A percentile compares a stretch with the other conserved stretches of the same genome.
Conservation (phyloP, 2,113 vertebrate genomes). For the Chlorodrepanis virens region DNA sequence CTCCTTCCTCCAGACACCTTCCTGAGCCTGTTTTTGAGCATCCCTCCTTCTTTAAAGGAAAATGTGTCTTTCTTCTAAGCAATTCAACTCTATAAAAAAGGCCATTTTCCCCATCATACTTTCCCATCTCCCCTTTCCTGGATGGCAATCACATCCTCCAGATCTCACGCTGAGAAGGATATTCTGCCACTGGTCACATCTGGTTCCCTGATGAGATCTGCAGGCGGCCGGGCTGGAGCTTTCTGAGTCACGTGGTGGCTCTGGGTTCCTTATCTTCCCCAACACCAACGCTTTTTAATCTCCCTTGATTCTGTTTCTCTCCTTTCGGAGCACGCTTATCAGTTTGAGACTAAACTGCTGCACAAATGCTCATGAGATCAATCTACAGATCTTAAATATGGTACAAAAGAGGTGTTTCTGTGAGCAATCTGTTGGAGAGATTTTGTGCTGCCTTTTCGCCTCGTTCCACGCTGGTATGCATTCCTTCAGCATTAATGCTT, state of each 20-base stretch:
- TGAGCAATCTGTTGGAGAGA: constrained; percentile 39
- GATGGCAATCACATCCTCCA: constrained; percentile 36
- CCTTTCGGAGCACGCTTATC: not conserved
- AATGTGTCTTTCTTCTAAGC: not conserved
- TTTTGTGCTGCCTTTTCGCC: constrained; percentile 22
- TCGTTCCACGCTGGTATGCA: constrained; percentile 57
- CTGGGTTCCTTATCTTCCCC: constrained; percentile 25
- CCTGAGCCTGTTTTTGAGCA: constrained; percentile 3
- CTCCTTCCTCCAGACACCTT: constrained; percentile 15
- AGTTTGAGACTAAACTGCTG: constrained; percentile 1
- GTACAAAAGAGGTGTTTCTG: constrained; percentile 41
- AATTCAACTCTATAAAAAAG: constrained; percentile 8
- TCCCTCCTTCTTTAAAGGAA: constrained; percentile 24
- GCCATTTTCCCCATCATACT: constrained; percentile 56
- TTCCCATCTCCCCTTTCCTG: constrained; percentile 62
- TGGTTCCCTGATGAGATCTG: constrained; percentile 63
- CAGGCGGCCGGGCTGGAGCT: constrained; percentile 48
- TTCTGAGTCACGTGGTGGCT: not conserved
- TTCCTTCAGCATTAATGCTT: constrained; percentile 72
- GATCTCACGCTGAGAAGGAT: not conserved
- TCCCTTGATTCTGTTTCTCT: not conserved
- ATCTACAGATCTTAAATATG: constrained; percentile 1
- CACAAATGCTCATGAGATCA: constrained; percentile 32
- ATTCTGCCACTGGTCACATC: constrained; percentile 65
- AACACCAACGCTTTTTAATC: not conserved